These are phyloP conservation scores for Chamaetylas fuelleborni DNA, from an alignment of 2,113 vertebrate species.

Conservation along the genomic window DNA sequence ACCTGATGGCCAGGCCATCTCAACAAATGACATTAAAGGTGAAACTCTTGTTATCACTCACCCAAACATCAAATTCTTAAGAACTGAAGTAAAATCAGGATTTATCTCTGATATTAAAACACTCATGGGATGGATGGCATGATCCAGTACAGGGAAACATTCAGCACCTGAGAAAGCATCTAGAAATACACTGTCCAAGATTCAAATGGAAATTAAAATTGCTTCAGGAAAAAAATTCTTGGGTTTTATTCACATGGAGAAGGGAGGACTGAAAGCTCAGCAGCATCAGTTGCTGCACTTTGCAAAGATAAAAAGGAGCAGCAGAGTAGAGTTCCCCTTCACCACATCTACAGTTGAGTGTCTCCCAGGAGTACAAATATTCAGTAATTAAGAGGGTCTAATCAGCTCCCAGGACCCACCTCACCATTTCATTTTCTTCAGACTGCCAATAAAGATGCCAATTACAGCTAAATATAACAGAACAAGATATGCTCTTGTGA, in stretches of 20 bases:
- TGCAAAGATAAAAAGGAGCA: not conserved
- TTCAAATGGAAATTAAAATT: not conserved
- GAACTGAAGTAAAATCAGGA: not conserved
- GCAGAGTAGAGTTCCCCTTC: not conserved
- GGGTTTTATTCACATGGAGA: not conserved
- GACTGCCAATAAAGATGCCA: slow-evolving; percentile 18
- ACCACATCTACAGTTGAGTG: not conserved
- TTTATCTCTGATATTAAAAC: not conserved
- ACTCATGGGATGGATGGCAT: not conserved
- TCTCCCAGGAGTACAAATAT: slow-evolving; percentile 5
- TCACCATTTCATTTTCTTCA: slow-evolving; percentile 6
- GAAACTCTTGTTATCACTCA: not conserved
- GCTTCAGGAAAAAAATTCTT: not conserved
- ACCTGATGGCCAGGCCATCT: not conserved
- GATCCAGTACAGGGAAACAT: not conserved
- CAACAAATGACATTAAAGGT: not conserved
- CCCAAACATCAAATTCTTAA: not conserved
- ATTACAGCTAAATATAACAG: slow-evolving; percentile 36
- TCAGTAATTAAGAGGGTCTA: slow-evolving; percentile 4
- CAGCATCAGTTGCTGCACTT: not conserved
- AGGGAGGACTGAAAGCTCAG: not conserved
- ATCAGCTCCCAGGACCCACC: slow-evolving; percentile 35
- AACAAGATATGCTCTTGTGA: not conserved
- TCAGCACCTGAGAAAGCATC: not conserved
- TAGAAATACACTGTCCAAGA: not conserved